These are phyloP conservation scores for Sebastolobus alascanus DNA, from an alignment of 2,797 vertebrate genomes.

Conservation along the genomic window DNA sequence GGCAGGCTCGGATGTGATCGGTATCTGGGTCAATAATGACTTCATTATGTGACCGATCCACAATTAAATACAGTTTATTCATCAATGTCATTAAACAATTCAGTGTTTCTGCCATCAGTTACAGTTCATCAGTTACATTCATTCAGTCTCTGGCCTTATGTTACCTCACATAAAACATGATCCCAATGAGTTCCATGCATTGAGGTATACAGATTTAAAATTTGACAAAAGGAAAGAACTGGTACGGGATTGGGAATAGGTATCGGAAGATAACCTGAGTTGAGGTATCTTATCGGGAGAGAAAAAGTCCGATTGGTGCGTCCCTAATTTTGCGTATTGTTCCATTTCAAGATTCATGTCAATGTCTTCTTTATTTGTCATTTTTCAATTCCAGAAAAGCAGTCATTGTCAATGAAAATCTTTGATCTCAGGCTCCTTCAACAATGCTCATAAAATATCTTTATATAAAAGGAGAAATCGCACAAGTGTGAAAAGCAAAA, in stretches of 20 bases:
- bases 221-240: background rate
- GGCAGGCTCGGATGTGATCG: background rate
- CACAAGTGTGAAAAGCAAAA: too few relatives aligned
- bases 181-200: background rate
- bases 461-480: too few relatives aligned
- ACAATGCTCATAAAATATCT: too few relatives aligned
- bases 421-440: too few relatives aligned
- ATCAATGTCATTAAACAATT: background rate
- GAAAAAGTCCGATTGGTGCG: background rate
- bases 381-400: too few relatives aligned
- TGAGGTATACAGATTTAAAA: background rate
- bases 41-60: background rate
- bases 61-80: background rate
- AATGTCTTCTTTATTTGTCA: too few relatives aligned
- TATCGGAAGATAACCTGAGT: background rate
- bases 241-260: background rate
- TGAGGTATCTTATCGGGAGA: background rate
- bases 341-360: background rate
- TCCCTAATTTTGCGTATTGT: background rate
- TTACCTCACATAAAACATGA: background rate
- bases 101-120: background rate
- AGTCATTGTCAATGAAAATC: too few relatives aligned
- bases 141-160: background rate
- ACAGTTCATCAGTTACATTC: background rate
- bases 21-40: background rate